A percentile compares a stretch with the other conserved stretches of the same genome.
phyloP scores from a whole-genome alignment of 2,888 invertebrate species.

The Lepidocyrtoides sp. region DNA sequence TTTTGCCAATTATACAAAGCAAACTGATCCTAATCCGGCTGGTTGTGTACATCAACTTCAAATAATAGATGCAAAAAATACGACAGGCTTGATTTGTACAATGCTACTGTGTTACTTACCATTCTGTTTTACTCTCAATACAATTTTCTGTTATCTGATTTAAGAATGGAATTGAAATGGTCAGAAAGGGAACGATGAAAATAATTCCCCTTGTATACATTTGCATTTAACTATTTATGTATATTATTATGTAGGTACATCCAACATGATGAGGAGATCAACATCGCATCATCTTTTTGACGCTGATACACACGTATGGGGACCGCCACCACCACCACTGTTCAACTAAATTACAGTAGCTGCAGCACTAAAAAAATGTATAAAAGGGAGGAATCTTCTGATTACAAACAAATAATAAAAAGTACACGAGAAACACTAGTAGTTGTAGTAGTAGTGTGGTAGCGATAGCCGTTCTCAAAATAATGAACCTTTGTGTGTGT shows the following conservation, averaged over 20 bases:
- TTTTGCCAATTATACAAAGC: conserved; percentile 70
- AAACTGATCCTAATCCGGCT: conserved; percentile 60
- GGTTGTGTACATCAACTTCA: conserved; percentile 49
- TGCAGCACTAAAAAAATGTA: background rate
- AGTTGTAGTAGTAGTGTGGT: too few species aligned
- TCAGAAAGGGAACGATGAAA: conserved; percentile 38
- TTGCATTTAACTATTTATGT: conserved; percentile 35
- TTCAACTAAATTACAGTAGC: conserved; percentile 9
- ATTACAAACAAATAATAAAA: conserved; percentile 39
- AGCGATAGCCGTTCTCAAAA: conserved; percentile 33
- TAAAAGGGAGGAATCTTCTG: background rate
- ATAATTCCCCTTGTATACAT: conserved; percentile 4
- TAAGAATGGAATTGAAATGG: conserved; percentile 35
- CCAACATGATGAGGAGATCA: background rate
- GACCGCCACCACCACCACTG: conserved; percentile 26
- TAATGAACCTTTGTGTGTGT: conserved; percentile 73
- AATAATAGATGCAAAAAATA: conserved; percentile 54
- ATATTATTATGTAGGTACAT: too few species aligned
- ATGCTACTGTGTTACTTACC: conserved; percentile 74
- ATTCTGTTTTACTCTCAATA: conserved; percentile 26
- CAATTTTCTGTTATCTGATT: conserved; percentile 61
- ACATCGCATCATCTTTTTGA: conserved; percentile 26
- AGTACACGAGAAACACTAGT: background rate
- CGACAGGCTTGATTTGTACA: conserved; percentile 71
- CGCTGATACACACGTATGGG: background rate